Evolutionary conservation across 2,888 invertebrate genomes (phyloP).

Genomic region (Strigamia crassipes): DNA sequence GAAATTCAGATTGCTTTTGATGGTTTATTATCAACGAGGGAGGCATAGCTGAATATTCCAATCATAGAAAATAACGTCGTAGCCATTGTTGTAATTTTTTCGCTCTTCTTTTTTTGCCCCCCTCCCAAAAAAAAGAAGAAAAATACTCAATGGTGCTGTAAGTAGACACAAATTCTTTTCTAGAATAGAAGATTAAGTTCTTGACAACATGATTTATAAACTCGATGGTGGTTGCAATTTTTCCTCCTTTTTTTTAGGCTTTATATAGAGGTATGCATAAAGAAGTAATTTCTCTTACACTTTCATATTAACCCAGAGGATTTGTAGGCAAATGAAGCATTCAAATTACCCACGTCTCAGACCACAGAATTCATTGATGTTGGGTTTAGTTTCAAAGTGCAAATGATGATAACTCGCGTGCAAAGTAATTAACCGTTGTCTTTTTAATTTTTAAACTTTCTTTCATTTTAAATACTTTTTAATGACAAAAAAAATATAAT

Average conservation of each 20-base stretch:
- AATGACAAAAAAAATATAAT: background rate
- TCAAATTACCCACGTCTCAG: conserved; percentile 14
- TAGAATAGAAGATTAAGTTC: conserved; percentile 1
- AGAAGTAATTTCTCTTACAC: conserved; percentile 1
- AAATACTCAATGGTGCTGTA: background rate
- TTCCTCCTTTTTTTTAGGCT: background rate
- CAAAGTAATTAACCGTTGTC: background rate
- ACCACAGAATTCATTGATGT: conserved; percentile 30
- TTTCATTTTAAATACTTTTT: background rate
- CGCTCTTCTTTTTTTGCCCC: background rate
- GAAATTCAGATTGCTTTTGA: conserved; percentile 18
- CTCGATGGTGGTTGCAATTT: conserved; percentile 27
- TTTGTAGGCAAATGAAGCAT: conserved; percentile 33
- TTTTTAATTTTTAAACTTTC: background rate
- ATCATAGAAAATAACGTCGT: background rate
- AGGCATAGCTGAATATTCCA: background rate
- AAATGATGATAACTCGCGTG: conserved; percentile 31
- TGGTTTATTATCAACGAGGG: conserved; percentile 35
- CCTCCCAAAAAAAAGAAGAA: background rate
- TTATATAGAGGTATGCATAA: background rate
- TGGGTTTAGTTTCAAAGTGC: background rate
- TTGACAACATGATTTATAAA: conserved; percentile 33
- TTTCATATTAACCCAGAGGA: conserved; percentile 26
- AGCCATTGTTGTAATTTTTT: background rate
- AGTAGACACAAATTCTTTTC: background rate